These are phyloP conservation scores for Agrilus biguttatus DNA, from an alignment of 2,888 invertebrate genomes.

Conservation along the genomic window DNA sequence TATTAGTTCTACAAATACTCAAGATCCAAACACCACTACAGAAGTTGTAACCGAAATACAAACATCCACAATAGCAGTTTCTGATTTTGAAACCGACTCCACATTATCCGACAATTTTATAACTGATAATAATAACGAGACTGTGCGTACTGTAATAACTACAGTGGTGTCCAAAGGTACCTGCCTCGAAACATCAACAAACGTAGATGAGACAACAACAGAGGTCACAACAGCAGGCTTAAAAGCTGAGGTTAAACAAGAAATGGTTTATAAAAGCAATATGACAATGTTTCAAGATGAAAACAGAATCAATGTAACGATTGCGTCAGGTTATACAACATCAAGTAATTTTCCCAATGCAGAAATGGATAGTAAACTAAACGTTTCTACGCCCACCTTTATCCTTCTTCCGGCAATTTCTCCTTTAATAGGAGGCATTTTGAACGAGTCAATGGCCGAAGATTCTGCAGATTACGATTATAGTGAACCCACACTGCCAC, in stretches of 20 bases:
- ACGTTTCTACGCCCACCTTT: conserved; percentile 31
- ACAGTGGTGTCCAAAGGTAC: too few relatives aligned
- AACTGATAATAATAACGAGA: too few relatives aligned
- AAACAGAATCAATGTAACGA: neutral
- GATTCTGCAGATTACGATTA: conserved; percentile 58
- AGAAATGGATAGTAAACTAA: conserved; percentile 21
- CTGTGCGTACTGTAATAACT: too few relatives aligned
- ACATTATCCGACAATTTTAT: too few relatives aligned
- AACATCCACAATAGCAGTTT: too few relatives aligned
- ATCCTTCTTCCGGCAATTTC: conserved; percentile 24
- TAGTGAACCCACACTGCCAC: conserved; percentile 56
- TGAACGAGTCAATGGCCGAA: conserved; percentile 38
- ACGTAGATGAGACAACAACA: neutral
- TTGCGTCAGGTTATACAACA: neutral
- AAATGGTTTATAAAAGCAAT: neutral
- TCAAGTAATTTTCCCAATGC: conserved; percentile 7
- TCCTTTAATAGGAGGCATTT: conserved; percentile 32
- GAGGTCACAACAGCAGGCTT: conserved; percentile 3
- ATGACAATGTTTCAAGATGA: neutral
- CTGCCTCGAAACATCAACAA: neutral
- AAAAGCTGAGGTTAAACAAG: conserved; percentile 3
- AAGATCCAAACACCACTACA: too few relatives aligned
- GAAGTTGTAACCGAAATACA: too few relatives aligned
- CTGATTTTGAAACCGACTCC: too few relatives aligned
- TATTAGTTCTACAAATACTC: conserved; percentile 3